Base-by-base conservation (phyloP, 2,888 invertebrate species). In the Drosophila testacea region DNA sequence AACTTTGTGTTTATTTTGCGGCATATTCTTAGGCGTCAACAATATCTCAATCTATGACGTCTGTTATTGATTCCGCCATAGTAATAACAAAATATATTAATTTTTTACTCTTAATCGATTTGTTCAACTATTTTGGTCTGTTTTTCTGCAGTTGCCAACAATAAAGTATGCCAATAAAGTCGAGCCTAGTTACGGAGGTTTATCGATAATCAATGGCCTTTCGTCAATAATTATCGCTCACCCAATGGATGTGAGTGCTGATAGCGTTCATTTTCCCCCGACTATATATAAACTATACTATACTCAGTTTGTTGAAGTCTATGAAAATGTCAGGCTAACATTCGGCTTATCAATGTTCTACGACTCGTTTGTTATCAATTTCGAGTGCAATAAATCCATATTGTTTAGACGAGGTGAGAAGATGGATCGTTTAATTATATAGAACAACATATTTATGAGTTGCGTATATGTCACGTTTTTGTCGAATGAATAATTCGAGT, bases 401-500 rank as follows among this genome's bases (percentile, higher is more conserved):
- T 10, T 36, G 34, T 7, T 48, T 36, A 13, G n/a, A 39, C 32
- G 10, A 39, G 7, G 30, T 59, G 48, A 0, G 30, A 48, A 22
- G 55, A 50, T 7, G 42, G 42, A 64, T 41, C 44, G 41, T 30
- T 69, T 55, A 47, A 60, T 61, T 61, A 61, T 28, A 27, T 9
- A 41, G 34, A 36, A 36, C 46, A 36, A 60, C 28, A 59, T 55
- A 42, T 52, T 57, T 57, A 42, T 22, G 27, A 46, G 3, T 32
- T 39, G 22, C 16, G 28, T 28, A 42, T 11, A 1, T 65, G 74
- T 68, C 81, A 81, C 81, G 84, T 81, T 83, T 86, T 69, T 34
- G 39, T 83, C 72, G 75, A 71, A 63, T 81, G 50, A 38, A 44
- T 30, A 36, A 39, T 46, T 42, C 11, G 10, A 13, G 7, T 27